Evolutionary conservation across 64 coral and sea anemone species (phyloP).

Genomic region (Orbicella faveolata): DNA sequence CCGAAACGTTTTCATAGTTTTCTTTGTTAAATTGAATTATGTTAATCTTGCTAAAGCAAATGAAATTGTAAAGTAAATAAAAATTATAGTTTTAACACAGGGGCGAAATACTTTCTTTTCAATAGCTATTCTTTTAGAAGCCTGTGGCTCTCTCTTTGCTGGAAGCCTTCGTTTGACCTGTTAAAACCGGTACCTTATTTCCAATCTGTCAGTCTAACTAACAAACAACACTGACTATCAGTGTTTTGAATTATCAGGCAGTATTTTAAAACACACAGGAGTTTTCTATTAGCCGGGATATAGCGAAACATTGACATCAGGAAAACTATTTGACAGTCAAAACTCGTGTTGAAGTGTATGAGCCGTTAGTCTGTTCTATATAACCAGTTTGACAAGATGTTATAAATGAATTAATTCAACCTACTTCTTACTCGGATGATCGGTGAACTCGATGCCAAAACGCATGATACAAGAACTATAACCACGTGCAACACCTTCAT

Average conservation of each 20-base stretch:
- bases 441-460: neutral
- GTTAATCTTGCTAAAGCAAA: neutral
- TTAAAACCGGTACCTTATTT: neutral
- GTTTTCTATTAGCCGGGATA: neutral
- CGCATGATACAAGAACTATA: neutral
- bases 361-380: neutral
- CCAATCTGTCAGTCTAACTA: neutral
- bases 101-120: too few relatives aligned
- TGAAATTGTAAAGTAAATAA: neutral
- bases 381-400: neutral
- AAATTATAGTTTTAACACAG: too few relatives aligned
- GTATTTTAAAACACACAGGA: neutral
- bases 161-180: neutral
- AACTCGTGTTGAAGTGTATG: neutral
- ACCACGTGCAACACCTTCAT: neutral
- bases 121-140: too few relatives aligned
- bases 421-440: slow-evolving; percentile 25
- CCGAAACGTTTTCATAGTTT: too few relatives aligned
- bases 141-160: too few relatives aligned
- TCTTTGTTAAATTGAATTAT: neutral
- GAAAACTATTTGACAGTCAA: neutral
- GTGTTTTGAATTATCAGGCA: neutral
- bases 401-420: neutral
- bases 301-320: neutral
- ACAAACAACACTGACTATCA: neutral